phyloP scores from a whole-genome alignment of 2,888 invertebrate genomes.

The Caenorhabditis uteleia region DNA sequence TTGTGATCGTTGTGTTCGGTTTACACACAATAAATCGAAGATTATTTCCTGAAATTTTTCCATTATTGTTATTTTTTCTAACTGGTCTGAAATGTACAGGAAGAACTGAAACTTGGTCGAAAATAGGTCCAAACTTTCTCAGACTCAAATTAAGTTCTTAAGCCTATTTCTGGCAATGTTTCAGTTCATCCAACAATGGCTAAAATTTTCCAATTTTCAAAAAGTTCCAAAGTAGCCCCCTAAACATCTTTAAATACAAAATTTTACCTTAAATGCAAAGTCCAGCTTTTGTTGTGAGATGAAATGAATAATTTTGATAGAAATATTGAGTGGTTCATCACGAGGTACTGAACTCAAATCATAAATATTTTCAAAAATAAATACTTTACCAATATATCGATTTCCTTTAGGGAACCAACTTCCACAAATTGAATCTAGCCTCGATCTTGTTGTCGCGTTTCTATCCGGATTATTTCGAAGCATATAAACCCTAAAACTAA shows the following conservation, averaged over 20 bases:
- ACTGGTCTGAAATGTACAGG: too few relatives aligned
- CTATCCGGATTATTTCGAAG: constrained; percentile 98
- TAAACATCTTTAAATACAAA: too few relatives aligned
- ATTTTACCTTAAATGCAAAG: constrained; percentile 78
- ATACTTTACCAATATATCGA: constrained; percentile 26
- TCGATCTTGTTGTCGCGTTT: constrained; percentile 94
- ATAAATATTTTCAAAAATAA: neutral
- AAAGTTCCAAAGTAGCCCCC: too few relatives aligned
- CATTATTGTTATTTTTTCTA: too few relatives aligned
- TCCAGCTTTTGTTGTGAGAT: constrained; percentile 97
- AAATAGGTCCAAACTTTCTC: too few relatives aligned
- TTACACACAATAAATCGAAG: constrained; percentile 93
- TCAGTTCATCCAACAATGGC: too few relatives aligned
- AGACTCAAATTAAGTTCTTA: too few relatives aligned
- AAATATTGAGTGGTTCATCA: constrained; percentile 96
- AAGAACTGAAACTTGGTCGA: too few relatives aligned
- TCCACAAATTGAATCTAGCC: constrained; percentile 89
- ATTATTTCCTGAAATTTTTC: constrained; percentile 87
- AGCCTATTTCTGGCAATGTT: too few relatives aligned
- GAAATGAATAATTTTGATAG: constrained; percentile 99
- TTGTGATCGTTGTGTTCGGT: constrained; percentile 74
- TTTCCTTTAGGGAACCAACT: constrained; percentile 87
- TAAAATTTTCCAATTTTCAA: too few relatives aligned
- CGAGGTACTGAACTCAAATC: constrained; percentile 77
- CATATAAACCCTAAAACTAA: constrained; percentile 85